Base-by-base conservation (phyloP, 2,113 vertebrate species). In the Notarius lentiginosus region DNA sequence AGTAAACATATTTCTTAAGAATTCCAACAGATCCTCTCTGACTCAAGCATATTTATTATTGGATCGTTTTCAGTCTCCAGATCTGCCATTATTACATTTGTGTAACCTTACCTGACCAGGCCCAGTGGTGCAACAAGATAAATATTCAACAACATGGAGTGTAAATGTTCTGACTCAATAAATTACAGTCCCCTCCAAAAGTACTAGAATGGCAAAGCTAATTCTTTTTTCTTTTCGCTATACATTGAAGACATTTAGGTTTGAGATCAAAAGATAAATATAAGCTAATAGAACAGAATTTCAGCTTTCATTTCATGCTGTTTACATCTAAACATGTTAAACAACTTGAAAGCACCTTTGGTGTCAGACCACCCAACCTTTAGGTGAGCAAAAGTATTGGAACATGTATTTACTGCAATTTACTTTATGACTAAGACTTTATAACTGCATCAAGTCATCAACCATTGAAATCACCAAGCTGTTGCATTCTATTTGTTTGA, bases 1-100 rank as follows among this genome's bases (percentile, higher is more conserved):
- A 82, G 79, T 68, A 88, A 86, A 88, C 76, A 24, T 83, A 83
- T 70, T 83, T 70, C 51, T 79, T n/a, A 79, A 79, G 75, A 27
- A 7, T 79, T 79, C 18, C 51, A 79, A 56, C 12, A 79, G 51
- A 55, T 79, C 51, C 27, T 27, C 75, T 30, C 49, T 55, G 75
- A 79, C n/a, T 79, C 75, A 79, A 27, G 49, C 51, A 27, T 79
- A 79, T 55, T 79, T 79, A 17, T 79, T 79, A 79, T 79, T 53
- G 75, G 15, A 79, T 55, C 75, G 2, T 79, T 5, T 55, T 53
- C n/a, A 55, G 75, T 8, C 51, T 55, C 5, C 75, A 76, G 73
- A 49, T 70, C 66, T 70, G 41, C 18, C 41, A 73, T 22, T 49
- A 47, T 75, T 75, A 75, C 41, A 75, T 76, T 76, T 53, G 47